Evolutionary conservation across 2,888 invertebrate genomes (phyloP).

Genomic region (Timandra comae): DNA sequence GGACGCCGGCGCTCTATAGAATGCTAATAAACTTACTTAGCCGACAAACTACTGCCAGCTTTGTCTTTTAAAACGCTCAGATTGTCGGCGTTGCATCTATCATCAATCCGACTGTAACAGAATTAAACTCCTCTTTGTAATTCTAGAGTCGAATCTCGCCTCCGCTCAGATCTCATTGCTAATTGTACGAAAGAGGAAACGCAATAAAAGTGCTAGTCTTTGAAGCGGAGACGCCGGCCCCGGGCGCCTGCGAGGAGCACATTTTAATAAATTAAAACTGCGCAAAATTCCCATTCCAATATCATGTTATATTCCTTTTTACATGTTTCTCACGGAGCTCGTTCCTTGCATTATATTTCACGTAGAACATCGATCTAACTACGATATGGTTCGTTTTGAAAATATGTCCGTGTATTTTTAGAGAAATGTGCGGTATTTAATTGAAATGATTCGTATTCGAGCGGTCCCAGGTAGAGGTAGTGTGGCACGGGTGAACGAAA

Average conservation of each 20-base stretch:
- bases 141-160: constrained; percentile 53
- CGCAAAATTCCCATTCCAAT: constrained; percentile 68
- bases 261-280: constrained; percentile 76
- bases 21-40: constrained; percentile 60
- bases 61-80: constrained; percentile 47
- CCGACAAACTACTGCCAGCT: constrained; percentile 51
- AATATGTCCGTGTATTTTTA: constrained; percentile 30
- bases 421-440: constrained; percentile 24
- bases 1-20: constrained; percentile 37
- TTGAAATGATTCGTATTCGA: constrained; percentile 28
- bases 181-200: constrained; percentile 70
- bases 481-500: constrained; percentile 22
- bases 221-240: constrained; percentile 63
- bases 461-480: constrained; percentile 18
- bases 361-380: constrained; percentile 44
- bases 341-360: constrained; percentile 52
- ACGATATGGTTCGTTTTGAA: constrained; percentile 37
- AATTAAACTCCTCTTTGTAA: constrained; percentile 61
- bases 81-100: constrained; percentile 56
- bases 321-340: constrained; percentile 31
- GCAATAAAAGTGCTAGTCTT: constrained; percentile 71
- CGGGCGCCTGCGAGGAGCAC: constrained; percentile 51
- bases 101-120: constrained; percentile 57
- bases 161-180: constrained; percentile 55
- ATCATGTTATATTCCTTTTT: constrained; percentile 61